These are phyloP conservation scores for Choristoneura fumiferana DNA, from an alignment of 1,140 invertebrate species.

Conservation along the genomic window DNA sequence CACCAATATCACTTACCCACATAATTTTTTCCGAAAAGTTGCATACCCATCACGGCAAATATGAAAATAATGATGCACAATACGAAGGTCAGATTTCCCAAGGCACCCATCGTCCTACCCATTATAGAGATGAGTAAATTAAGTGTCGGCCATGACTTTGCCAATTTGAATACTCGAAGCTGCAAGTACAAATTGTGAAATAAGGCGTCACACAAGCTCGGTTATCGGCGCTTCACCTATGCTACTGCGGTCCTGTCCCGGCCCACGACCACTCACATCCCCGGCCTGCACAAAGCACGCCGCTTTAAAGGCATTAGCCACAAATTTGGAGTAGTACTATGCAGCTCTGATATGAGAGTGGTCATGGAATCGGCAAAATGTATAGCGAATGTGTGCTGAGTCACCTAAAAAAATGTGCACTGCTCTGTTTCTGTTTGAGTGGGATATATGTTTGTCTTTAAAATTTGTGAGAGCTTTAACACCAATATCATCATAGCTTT, in stretches of 20 bases:
- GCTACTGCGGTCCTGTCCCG: conserved; percentile 63
- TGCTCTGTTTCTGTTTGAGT: conserved; percentile 67
- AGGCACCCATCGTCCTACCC: conserved; percentile 96
- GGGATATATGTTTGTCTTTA: conserved; percentile 70
- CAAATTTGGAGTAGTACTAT: too few relatives aligned
- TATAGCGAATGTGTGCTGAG: conserved; percentile 72
- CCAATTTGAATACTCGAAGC: conserved; percentile 98
- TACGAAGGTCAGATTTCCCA: conserved; percentile 97
- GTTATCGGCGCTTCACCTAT: conserved; percentile 77
- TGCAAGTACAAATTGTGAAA: conserved; percentile 81
- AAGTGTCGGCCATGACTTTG: conserved; percentile 98
- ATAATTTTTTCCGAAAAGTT: conserved; percentile 96
- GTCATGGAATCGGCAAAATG: conserved; percentile 51
- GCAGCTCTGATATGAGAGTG: too few relatives aligned
- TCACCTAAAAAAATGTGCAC: conserved; percentile 70
- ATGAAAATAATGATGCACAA: conserved; percentile 98
- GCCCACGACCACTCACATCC: conserved; percentile 54
- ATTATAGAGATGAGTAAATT: conserved; percentile 98
- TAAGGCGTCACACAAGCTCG: conserved; percentile 77
- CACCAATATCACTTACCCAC: conserved; percentile 83
- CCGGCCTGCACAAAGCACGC: conserved; percentile 18
- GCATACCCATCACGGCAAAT: conserved; percentile 98
- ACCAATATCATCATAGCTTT: conserved; percentile 37
- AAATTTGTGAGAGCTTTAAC: conserved; percentile 59
- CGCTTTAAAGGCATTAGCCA: too few relatives aligned